Evolutionary conservation across 2,797 vertebrate genomes (phyloP).

Genomic region (Fratercula arctica): DNA sequence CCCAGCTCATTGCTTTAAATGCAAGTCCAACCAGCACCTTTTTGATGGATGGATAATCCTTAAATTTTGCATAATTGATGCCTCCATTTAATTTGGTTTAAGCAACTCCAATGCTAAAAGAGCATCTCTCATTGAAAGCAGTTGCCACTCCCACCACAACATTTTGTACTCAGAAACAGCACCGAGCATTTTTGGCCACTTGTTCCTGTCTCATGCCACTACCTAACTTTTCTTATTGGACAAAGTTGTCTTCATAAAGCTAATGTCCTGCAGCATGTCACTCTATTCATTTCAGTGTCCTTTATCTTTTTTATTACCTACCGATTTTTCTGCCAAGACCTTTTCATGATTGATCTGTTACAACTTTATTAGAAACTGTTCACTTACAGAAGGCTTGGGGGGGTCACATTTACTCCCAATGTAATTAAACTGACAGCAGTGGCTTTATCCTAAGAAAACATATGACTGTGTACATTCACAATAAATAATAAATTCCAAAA

Average conservation of each 20-base stretch:
- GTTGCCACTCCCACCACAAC: neutral
- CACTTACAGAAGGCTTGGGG: neutral
- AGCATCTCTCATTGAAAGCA: neutral
- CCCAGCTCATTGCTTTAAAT: neutral
- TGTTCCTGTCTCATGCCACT: neutral
- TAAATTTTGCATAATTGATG: neutral
- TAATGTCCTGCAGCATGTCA: constrained; percentile 11
- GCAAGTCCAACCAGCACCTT: neutral
- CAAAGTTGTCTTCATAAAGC: constrained; percentile 38
- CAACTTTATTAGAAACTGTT: constrained; percentile 47
- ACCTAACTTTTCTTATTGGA: neutral
- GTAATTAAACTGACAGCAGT: constrained; percentile 42
- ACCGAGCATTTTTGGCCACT: neutral
- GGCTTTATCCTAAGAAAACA: constrained; percentile 15
- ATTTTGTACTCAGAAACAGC: neutral
- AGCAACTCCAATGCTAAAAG: neutral
- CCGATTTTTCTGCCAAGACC: constrained; percentile 50
- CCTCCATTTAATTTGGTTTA: neutral
- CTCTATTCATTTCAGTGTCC: constrained; percentile 27
- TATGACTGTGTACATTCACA: neutral
- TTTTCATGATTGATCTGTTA: constrained; percentile 60
- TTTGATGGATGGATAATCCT: neutral
- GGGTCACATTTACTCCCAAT: neutral
- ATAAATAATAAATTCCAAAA: constrained; percentile 17
- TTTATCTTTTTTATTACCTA: constrained; percentile 63